Evolutionary conservation across 2,888 invertebrate species (phyloP).

Genomic region (Caenorhabditis sp.): DNA sequence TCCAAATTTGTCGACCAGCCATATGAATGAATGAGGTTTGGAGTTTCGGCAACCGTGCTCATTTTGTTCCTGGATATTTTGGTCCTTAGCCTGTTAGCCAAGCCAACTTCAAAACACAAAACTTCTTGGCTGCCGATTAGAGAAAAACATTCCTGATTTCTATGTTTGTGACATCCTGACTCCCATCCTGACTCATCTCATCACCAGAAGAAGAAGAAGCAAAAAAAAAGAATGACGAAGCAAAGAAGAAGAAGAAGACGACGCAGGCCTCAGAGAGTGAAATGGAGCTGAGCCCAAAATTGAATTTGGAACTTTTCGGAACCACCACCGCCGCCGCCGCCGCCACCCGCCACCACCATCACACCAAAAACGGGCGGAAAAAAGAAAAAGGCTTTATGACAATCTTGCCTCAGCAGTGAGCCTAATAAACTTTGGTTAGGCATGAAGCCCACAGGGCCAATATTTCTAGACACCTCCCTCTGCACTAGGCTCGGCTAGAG

Average conservation of each 20-base stretch:
- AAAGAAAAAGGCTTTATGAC: neutral
- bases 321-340: conserved; percentile 35
- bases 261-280: conserved; percentile 21
- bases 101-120: too few relatives aligned
- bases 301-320: conserved; percentile 46
- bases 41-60: neutral
- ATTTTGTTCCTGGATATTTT: too few relatives aligned
- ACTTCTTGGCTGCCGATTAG: too few relatives aligned
- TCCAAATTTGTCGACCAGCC: too few relatives aligned
- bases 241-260: neutral
- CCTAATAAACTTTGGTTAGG: conserved; percentile 18
- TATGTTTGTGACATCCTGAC: neutral
- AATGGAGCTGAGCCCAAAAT: conserved; percentile 36
- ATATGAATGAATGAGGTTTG: conserved; percentile 20
- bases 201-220: conserved; percentile 14
- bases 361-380: too few relatives aligned
- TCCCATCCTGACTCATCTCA: conserved; percentile 13
- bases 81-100: too few relatives aligned
- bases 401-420: neutral
- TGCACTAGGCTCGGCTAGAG: neutral
- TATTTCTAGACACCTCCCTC: conserved; percentile 7
- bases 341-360: too few relatives aligned
- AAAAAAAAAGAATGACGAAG: conserved; percentile 1
- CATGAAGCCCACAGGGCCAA: conserved; percentile 9
- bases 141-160: neutral